phyloP scores from a whole-genome alignment of 2,888 invertebrate genomes.

The Drosophila subquinaria region DNA sequence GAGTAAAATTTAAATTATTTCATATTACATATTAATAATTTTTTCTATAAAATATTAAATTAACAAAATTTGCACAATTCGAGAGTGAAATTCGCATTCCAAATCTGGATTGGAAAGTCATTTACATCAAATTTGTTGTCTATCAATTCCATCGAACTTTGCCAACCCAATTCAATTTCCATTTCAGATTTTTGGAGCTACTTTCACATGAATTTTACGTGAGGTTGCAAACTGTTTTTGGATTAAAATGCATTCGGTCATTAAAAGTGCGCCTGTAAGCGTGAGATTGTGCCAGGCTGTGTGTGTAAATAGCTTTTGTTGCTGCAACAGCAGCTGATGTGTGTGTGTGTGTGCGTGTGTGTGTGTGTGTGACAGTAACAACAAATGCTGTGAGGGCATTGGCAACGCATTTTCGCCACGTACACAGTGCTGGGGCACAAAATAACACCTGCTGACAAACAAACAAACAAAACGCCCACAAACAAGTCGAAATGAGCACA shows the following conservation, averaged over 20 bases:
- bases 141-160: conserved; percentile 6
- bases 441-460: conserved; percentile 79
- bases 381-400: conserved; percentile 51
- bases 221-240: conserved; percentile 74
- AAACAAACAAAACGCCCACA: conserved; percentile 77
- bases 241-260: conserved; percentile 82
- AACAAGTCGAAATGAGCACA: conserved; percentile 73
- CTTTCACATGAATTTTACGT: conserved; percentile 69
- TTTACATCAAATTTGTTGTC: conserved; percentile 11
- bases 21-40: too few species aligned
- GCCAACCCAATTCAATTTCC: conserved; percentile 21
- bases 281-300: conserved; percentile 66
- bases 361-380: conserved; percentile 39
- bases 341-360: conserved; percentile 12
- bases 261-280: conserved; percentile 76
- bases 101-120: conserved; percentile 1
- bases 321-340: conserved; percentile 30
- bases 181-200: conserved; percentile 27
- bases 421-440: conserved; percentile 71
- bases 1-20: too few species aligned
- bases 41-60: too few species aligned
- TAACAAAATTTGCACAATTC: too few species aligned
- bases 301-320: conserved; percentile 74
- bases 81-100: not conserved
- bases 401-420: conserved; percentile 76